phyloP scores from a whole-genome alignment of 92 coral and sea anemone genomes.

The Paramuricea clavata region DNA sequence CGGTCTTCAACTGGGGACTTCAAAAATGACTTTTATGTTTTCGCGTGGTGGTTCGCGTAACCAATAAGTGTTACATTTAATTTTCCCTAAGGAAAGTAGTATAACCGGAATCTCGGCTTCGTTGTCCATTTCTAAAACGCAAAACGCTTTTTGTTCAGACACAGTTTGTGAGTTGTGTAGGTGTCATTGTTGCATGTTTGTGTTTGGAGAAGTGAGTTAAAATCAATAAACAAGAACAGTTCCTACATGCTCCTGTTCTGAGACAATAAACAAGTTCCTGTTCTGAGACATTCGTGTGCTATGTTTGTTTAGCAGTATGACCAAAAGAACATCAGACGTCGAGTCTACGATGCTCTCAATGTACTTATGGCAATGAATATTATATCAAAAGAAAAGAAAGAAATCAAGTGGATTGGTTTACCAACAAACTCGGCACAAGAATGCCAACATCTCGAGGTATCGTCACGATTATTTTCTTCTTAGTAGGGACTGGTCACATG shows the following conservation, averaged over 20 bases:
- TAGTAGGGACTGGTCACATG: background rate
- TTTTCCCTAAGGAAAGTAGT: no score
- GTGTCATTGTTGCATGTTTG: no score
- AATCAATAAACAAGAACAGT: background rate
- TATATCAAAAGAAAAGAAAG: constrained; percentile 98
- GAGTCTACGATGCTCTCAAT: constrained; percentile 98
- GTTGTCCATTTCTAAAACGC: no score
- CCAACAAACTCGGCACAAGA: constrained; percentile 99
- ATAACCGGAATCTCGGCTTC: no score
- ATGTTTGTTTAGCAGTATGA: constrained; percentile 84
- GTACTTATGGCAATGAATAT: constrained; percentile 99
- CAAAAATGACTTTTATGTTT: no score
- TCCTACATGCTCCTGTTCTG: no score
- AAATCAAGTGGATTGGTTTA: constrained; percentile 97
- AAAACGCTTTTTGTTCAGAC: no score
- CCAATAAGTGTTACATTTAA: no score
- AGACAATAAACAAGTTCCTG: background rate
- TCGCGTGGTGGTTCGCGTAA: no score
- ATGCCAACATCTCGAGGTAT: constrained; percentile 97
- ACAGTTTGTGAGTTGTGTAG: no score
- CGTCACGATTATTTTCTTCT: background rate
- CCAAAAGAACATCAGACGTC: constrained; percentile 95
- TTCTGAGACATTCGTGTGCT: background rate
- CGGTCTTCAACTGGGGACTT: no score
- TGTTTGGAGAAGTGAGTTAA: no score